Base-by-base conservation (phyloP, 2,797 vertebrate species). In the Arrhamphus sclerolepis region DNA sequence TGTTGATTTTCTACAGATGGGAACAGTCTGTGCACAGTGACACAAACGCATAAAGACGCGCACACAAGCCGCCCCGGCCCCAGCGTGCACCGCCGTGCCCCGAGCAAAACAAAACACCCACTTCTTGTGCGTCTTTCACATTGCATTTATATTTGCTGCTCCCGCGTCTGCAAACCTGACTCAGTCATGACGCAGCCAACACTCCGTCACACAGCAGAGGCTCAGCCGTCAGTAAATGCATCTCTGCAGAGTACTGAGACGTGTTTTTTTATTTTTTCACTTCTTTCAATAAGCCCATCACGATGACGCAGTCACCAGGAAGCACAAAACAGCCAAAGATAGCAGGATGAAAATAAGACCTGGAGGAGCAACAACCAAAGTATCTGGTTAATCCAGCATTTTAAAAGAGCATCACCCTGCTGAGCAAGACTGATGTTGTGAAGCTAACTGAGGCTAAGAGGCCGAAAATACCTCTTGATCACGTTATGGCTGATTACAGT, bases 1-100 rank as follows among this genome's bases (percentile, higher is more conserved):
- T 66, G 52, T 80, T 75, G 76, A 77, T 77, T 76, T n/a, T 80
- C 40, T 67, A 63, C 82, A 84, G 66, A 83, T 72, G 81, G 81
- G 44, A 77, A 48, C 76, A 48, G 44, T 70, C 72, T 59, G 47
- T 31, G 17, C 55, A 34, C 50, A 54, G 62, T 1, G 6, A 54
- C 56, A 55, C 59, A 48, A 2, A 7, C 8, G 28, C 28, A 28
- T 7, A 7, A 7, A 3, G 26, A 28, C 26, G 75, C 19, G 46
- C 71, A 70, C 67, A 62, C 13, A 18, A 67, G 66, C 50, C 65
- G 42, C 60, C 38, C 20, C 56, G 49, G 62, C 62, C 22, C 53
- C 6, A 31, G 46, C 52, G 17, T 54, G 59, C 66, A 41, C 18
- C 43, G 57, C 17, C 17, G 53, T 13, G 50, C 59, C 62, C 13